phyloP scores from a whole-genome alignment of 2,888 invertebrate genomes.

The Pristionchus exspectatus region DNA sequence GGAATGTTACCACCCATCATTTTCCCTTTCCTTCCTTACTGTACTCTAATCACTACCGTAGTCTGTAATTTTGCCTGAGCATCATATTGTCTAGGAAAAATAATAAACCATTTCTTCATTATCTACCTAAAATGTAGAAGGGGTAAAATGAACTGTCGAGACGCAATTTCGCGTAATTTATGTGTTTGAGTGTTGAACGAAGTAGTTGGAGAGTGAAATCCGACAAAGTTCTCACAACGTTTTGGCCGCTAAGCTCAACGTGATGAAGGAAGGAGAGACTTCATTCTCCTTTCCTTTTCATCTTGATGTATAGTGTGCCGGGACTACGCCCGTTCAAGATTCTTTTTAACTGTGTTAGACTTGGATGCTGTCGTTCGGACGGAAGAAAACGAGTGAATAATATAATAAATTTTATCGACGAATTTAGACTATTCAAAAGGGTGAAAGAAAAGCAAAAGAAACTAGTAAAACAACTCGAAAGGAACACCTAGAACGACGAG shows the following conservation, averaged over 20 bases:
- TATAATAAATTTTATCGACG: no score
- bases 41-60: background rate
- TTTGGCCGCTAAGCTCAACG: background rate
- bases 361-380: no score
- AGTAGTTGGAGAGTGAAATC: background rate
- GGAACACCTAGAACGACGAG: no score
- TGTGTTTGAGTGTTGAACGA: slow-evolving; percentile 3
- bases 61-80: background rate
- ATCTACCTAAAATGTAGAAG: background rate
- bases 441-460: no score
- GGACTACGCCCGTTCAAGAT: no score
- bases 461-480: no score
- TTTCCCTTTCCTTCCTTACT: background rate
- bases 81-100: background rate
- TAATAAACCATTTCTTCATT: background rate
- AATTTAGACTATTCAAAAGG: no score
- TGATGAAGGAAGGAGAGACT: slow-evolving; percentile 49
- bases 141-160: background rate
- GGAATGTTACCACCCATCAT: background rate
- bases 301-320: background rate
- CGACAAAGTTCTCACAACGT: slow-evolving; percentile 40
- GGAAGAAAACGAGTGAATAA: no score
- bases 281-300: background rate
- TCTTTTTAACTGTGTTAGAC: no score
- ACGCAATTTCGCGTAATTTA: slow-evolving; percentile 34